Evolutionary conservation across 2,113 vertebrate genomes (phyloP).

Genomic region (Haemorhous mexicanus): DNA sequence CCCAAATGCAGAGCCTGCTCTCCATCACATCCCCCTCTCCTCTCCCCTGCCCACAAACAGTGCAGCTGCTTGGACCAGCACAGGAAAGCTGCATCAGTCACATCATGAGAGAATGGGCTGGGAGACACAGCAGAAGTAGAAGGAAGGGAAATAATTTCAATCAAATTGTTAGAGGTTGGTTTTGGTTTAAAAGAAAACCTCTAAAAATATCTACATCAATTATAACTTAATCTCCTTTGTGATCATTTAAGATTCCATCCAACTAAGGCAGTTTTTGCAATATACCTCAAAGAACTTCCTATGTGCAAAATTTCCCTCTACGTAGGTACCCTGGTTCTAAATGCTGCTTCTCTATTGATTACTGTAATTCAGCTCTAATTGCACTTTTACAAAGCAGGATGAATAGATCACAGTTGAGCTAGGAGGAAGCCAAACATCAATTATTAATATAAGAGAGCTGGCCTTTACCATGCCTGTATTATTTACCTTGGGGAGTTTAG

Average conservation of each 20-base stretch:
- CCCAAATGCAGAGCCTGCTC: not conserved
- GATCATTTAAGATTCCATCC: not conserved
- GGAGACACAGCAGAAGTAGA: not conserved
- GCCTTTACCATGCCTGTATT: constrained; percentile 59
- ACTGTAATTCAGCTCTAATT: constrained; percentile 73
- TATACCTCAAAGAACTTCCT: constrained; percentile 32
- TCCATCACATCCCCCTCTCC: not conserved
- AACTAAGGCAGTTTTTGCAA: constrained; percentile 1
- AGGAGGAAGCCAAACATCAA: constrained; percentile 59
- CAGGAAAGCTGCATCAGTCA: not conserved
- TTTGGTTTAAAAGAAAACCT: constrained; percentile 4
- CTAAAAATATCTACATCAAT: not conserved
- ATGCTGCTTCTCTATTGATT: constrained; percentile 72
- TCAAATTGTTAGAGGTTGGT: not conserved
- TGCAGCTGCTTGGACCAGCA: not conserved
- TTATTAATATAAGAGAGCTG: constrained; percentile 64
- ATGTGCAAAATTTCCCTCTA: not conserved
- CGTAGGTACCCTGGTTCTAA: constrained; percentile 53
- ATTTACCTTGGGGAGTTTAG: constrained; percentile 48
- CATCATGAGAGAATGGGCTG: not conserved
- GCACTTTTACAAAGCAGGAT: constrained; percentile 63
- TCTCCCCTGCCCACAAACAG: not conserved
- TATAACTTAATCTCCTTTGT: not conserved
- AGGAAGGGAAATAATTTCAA: not conserved
- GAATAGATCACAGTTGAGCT: constrained; percentile 57